Percentiles rank a stretch among this genome's conserved stretches.
These are phyloP conservation scores for Pantelozetes paolii DNA, from an alignment of 2,888 invertebrate species.

Conservation along the genomic window DNA sequence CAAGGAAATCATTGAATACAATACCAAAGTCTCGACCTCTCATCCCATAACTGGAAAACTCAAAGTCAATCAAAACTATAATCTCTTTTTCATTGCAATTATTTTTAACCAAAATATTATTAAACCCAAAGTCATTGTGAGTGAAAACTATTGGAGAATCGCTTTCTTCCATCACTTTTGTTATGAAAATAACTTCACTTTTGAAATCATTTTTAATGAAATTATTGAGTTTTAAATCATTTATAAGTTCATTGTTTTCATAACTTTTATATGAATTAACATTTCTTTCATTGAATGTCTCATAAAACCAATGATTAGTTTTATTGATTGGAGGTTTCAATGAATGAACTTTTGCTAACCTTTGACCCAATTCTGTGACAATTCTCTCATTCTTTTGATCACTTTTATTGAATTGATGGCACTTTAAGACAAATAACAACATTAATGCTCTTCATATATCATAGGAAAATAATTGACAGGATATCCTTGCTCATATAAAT, in stretches of 20 bases:
- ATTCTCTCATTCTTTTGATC: constrained; percentile 15
- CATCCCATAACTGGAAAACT: constrained; percentile 28
- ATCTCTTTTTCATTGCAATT: background rate
- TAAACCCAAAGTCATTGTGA: constrained; percentile 37
- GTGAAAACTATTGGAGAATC: constrained; percentile 33
- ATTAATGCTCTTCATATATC: background rate
- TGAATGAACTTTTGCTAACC: constrained; percentile 35
- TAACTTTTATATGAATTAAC: constrained; percentile 1
- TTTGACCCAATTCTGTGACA: background rate
- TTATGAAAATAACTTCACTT: constrained; percentile 8
- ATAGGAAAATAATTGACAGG: background rate
- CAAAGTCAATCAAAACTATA: constrained; percentile 36
- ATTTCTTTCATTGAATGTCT: background rate
- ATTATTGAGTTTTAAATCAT: background rate
- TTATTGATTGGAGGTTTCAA: constrained; percentile 14
- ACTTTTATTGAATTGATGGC: background rate
- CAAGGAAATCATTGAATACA: background rate
- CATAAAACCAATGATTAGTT: background rate
- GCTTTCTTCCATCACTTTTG: background rate
- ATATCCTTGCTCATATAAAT: background rate
- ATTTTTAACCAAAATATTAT: constrained; percentile 28
- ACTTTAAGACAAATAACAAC: background rate
- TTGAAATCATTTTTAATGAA: constrained; percentile 18
- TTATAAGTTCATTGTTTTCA: background rate
- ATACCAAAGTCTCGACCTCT: constrained; percentile 24